These are phyloP conservation scores for Nomada fabriciana DNA, from an alignment of 2,888 invertebrate genomes.

Conservation along the genomic window DNA sequence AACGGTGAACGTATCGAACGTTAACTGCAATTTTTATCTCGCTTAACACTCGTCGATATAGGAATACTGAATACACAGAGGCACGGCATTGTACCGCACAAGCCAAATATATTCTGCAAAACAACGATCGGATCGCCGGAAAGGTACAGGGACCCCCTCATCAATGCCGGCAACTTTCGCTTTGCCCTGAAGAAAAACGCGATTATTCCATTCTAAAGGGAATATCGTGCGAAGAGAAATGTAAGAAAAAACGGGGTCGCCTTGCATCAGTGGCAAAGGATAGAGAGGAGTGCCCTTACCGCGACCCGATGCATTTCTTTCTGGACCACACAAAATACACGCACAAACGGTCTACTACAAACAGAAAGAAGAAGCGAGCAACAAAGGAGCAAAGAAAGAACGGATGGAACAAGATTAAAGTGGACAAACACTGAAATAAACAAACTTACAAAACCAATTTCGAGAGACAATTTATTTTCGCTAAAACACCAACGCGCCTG, in stretches of 20 bases:
- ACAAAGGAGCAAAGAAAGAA: neutral
- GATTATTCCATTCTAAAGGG: no score
- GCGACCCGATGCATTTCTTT: conserved; percentile 4
- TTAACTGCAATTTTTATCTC: conserved; percentile 86
- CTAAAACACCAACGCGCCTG: conserved; percentile 25
- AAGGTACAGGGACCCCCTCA: no score
- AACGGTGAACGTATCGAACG: conserved; percentile 93
- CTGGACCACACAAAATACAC: neutral
- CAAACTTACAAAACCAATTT: conserved; percentile 40
- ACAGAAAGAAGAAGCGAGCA: neutral
- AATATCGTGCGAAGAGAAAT: neutral
- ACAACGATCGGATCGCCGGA: no score
- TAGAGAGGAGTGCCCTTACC: neutral
- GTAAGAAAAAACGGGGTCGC: neutral
- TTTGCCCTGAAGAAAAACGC: no score
- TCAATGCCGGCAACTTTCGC: no score
- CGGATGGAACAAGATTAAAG: neutral
- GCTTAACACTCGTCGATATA: no score
- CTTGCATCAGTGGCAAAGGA: neutral
- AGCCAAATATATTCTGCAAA: no score
- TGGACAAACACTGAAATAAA: conserved; percentile 6
- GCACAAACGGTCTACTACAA: neutral
- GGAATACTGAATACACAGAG: no score
- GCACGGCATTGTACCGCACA: no score
- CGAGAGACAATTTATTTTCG: conserved; percentile 46